Evolutionary conservation across 2,888 invertebrate species (phyloP).

Genomic region (Euproctis similis): DNA sequence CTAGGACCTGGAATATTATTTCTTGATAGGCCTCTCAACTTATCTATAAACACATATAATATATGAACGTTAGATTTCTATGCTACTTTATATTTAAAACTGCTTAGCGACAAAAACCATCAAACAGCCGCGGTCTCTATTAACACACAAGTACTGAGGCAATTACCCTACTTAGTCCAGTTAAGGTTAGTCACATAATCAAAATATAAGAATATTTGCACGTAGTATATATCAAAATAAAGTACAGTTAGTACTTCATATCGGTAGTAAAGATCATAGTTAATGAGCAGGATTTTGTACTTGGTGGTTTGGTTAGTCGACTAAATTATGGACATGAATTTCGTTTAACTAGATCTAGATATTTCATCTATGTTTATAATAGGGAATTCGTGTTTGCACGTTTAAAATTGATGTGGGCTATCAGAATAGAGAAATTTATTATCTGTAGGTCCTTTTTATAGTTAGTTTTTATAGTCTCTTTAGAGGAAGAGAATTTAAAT

Average conservation of each 20-base stretch:
- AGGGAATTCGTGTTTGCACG: no score
- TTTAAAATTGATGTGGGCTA: no score
- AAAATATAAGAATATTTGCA: slow-evolving; percentile 31
- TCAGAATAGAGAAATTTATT: no score
- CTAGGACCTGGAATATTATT: no score
- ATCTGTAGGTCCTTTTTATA: no score
- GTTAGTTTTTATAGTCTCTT: no score
- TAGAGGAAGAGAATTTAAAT: no score
- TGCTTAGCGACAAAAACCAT: slow-evolving; percentile 1
- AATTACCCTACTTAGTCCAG: slow-evolving; percentile 18
- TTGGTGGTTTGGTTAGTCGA: slow-evolving; percentile 14
- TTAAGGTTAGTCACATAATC: slow-evolving; percentile 12
- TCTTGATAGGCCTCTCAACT: no score
- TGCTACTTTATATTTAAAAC: neutral
- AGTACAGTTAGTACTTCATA: slow-evolving; percentile 9
- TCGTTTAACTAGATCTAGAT: no score
- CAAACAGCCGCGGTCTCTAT: slow-evolving; percentile 6
- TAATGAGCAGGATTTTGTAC: slow-evolving; percentile 13
- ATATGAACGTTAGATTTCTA: neutral
- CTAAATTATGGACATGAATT: no score
- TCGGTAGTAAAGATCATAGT: slow-evolving; percentile 17
- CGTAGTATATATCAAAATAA: slow-evolving; percentile 24
- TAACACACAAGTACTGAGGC: slow-evolving; percentile 12
- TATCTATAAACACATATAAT: neutral
- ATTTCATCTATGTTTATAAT: no score